phyloP scores from a whole-genome alignment of 2,113 vertebrate genomes.

The Tetraodon nigroviridis region DNA sequence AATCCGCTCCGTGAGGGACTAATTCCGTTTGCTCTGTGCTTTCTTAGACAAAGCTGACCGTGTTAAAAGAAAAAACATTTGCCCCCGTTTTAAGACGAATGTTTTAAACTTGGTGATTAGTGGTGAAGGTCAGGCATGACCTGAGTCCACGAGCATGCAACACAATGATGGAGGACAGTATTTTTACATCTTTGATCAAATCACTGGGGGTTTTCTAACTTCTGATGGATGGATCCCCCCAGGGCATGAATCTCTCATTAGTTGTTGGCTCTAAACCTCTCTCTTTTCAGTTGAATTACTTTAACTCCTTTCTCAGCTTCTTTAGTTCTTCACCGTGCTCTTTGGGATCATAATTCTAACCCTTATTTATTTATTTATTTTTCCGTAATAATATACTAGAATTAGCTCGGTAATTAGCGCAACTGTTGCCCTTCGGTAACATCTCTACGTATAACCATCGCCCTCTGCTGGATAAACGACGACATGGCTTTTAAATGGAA shows the following conservation, averaged over 20 bases:
- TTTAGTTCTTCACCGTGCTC: slow-evolving; percentile 79
- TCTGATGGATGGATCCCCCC: slow-evolving; percentile 84
- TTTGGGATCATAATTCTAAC: slow-evolving; percentile 82
- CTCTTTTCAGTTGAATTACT: slow-evolving; percentile 79
- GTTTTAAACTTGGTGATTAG: no score
- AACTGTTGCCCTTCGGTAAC: neutral
- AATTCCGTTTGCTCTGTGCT: no score
- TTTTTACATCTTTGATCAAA: no score
- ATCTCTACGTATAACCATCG: slow-evolving; percentile 22
- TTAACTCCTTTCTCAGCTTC: slow-evolving; percentile 82
- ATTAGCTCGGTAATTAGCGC: neutral
- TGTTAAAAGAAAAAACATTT: no score
- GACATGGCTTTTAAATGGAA: neutral
- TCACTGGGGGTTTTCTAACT: slow-evolving; percentile 30
- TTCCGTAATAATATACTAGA: neutral
- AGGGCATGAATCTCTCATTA: slow-evolving; percentile 83
- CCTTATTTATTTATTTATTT: neutral
- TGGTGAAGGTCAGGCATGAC: no score
- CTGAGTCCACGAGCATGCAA: no score
- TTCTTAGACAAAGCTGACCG: no score
- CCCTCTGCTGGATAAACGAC: slow-evolving; percentile 43
- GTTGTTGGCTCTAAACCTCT: slow-evolving; percentile 72
- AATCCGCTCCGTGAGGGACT: no score
- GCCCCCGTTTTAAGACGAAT: no score
- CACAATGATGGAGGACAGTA: no score